Percentiles rank a stretch among this genome's conserved stretches.
Evolutionary conservation across 1,140 invertebrate species (phyloP).

Genomic region (Diorhabda carinulata): DNA sequence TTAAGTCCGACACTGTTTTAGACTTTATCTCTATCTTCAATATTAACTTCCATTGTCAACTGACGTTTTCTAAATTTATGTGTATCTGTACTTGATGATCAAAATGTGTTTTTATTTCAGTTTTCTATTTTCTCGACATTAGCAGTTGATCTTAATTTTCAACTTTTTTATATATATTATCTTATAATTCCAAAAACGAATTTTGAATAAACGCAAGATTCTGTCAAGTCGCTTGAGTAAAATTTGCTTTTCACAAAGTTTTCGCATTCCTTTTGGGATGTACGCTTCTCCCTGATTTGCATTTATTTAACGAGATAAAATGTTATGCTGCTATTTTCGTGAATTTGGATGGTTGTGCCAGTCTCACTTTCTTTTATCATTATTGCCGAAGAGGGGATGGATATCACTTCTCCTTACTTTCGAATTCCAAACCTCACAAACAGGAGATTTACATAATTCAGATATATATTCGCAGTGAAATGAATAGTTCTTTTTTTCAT

Average conservation of each 20-base stretch:
- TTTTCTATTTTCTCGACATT: no score
- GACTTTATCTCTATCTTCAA: no score
- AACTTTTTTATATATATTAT: background rate
- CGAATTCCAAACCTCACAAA: constrained; percentile 2
- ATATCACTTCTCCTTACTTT: constrained; percentile 1
- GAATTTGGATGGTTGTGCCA: background rate
- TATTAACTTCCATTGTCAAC: no score
- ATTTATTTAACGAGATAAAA: constrained; percentile 3
- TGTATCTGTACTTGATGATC: no score
- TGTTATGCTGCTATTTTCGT: constrained; percentile 2
- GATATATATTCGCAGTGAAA: background rate
- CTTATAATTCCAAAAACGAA: background rate
- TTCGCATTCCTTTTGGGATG: constrained; percentile 1
- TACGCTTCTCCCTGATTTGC: background rate
- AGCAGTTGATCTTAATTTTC: no score
- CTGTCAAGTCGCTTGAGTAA: constrained; percentile 2
- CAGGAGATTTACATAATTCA: background rate
- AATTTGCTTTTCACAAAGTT: background rate
- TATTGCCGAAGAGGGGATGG: constrained; percentile 1
- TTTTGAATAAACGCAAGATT: constrained; percentile 1
- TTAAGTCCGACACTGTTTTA: no score
- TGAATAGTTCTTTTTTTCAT: background rate
- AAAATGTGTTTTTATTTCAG: no score
- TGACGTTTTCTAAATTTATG: no score
- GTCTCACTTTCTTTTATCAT: constrained; percentile 1